These are phyloP conservation scores for Drosophila neonasuta DNA, from an alignment of 2,888 invertebrate species.

Conservation along the genomic window DNA sequence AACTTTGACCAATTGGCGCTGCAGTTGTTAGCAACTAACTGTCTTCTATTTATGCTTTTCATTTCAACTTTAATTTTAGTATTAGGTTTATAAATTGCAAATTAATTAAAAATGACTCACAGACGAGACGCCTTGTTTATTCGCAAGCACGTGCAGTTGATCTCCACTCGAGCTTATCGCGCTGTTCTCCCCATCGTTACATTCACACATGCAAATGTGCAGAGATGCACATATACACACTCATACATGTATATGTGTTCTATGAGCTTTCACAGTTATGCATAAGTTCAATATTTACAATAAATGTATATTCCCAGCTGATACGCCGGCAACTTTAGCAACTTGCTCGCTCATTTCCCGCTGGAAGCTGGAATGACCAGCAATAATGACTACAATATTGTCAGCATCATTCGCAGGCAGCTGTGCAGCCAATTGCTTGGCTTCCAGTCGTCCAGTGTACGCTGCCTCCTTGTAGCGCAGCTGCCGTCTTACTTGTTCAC, in stretches of 20 bases:
- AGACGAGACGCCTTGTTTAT: background rate
- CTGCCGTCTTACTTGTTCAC: conserved; percentile 57
- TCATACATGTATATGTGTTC: too few relatives aligned
- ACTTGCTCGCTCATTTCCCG: conserved; percentile 31
- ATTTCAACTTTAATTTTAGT: background rate
- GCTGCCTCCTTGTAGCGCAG: conserved; percentile 77
- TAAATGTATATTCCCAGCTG: conserved; percentile 47
- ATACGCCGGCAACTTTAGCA: conserved; percentile 18
- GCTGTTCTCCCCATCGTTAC: background rate
- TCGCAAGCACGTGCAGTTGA: background rate
- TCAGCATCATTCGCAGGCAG: background rate
- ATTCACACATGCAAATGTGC: background rate
- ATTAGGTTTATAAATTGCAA: background rate
- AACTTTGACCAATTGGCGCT: too few relatives aligned
- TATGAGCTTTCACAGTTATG: too few relatives aligned
- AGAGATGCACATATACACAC: too few relatives aligned
- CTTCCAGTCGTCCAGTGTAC: conserved; percentile 49
- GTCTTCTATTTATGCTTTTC: background rate
- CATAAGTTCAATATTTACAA: conserved; percentile 32
- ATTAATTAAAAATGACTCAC: background rate
- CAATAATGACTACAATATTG: conserved; percentile 40
- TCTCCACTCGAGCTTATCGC: background rate
- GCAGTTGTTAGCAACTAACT: too few relatives aligned
- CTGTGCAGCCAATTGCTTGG: conserved; percentile 36
- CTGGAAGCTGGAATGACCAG: conserved; percentile 59